Base-by-base conservation (phyloP, 2,113 vertebrate genomes). In the Sardina pilchardus region DNA sequence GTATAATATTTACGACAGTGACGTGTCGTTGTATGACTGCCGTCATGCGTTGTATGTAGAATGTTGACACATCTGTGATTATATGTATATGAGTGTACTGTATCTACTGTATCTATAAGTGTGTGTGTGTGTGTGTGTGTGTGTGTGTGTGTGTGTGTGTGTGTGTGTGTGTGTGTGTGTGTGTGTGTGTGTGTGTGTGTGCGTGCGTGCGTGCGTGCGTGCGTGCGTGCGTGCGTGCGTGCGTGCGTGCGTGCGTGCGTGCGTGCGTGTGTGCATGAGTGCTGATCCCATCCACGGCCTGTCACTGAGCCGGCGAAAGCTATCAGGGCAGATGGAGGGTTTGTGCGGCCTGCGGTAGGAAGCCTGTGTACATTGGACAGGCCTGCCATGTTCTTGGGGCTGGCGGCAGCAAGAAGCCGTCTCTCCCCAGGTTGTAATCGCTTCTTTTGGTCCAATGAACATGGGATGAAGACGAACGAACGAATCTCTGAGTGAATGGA, bases 401-500 rank as follows among this genome's bases (percentile, higher is more conserved):
- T 26, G 63, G 63, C 63, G 26, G 14, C 10, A 26, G 63, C 26
- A 26, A 71, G 63, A 34, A 71, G 63, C 63, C 83, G 81, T 53
- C 0, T 83, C 82, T 45, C 48, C 81, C 48, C 63, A 71, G 53
- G 42, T 47, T 83, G 86, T 84, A 89, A 85, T 78, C 45, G 59
- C 82, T 87, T 56, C 63, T 85, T 85, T 87, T 87, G 89, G 67
- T 89, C 19, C 85, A 50, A 71, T 87, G 86, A 81, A 81, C 82
- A 30, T 6, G 81, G 53, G 43, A 86, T 90, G 71, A 8, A 34
- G 43, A 83, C 26, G 81, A 85, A 83, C 30, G 81, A 85, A 63
- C 43, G 47, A 10, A 63, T 39, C 45, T 1, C 56, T 63, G 21
- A 63, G n/a, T n/a, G 56, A 24, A 63, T n/a, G 24, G 56, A 63